phyloP scores from a whole-genome alignment of 30 jellyfish, hydroid and myxozoan species.

The Hydractinia echinata region DNA sequence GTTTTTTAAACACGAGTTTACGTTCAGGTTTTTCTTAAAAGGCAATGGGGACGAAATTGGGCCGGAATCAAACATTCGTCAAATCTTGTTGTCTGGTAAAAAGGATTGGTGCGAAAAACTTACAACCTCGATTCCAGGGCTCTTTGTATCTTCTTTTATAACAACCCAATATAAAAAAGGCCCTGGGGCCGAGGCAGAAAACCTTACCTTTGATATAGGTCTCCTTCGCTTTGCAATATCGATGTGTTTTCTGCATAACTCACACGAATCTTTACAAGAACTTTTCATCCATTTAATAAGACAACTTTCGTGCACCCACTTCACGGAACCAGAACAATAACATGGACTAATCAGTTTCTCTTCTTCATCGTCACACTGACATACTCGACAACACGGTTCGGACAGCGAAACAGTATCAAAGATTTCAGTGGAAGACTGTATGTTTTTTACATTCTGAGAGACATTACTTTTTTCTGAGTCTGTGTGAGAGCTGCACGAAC shows the following conservation, averaged over 20 bases:
- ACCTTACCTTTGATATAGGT: constrained; percentile 46
- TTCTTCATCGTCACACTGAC: constrained; percentile 56
- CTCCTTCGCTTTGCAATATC: constrained; percentile 33
- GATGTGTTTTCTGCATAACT: constrained; percentile 40
- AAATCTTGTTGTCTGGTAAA: too few species aligned
- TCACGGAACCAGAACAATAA: constrained; percentile 58
- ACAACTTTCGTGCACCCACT: constrained; percentile 63
- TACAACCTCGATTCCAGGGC: too few species aligned
- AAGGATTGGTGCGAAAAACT: too few species aligned
- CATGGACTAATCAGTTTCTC: constrained; percentile 65
- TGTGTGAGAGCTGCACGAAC: too few species aligned
- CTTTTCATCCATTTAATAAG: constrained; percentile 63
- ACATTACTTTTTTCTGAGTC: too few species aligned
- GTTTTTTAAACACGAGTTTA: too few species aligned
- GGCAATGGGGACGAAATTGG: too few species aligned
- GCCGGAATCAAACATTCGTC: too few species aligned
- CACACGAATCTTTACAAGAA: constrained; percentile 46
- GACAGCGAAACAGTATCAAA: constrained; percentile 24
- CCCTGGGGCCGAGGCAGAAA: background rate
- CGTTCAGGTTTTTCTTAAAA: too few species aligned
- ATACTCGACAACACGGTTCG: constrained; percentile 52
- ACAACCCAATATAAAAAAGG: too few species aligned
- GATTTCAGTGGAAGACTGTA: background rate
- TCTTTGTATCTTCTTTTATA: too few species aligned
- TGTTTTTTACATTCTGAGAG: too few species aligned